Base-by-base conservation (phyloP, 1,140 invertebrate species). In the Zaprionus nigranus region DNA sequence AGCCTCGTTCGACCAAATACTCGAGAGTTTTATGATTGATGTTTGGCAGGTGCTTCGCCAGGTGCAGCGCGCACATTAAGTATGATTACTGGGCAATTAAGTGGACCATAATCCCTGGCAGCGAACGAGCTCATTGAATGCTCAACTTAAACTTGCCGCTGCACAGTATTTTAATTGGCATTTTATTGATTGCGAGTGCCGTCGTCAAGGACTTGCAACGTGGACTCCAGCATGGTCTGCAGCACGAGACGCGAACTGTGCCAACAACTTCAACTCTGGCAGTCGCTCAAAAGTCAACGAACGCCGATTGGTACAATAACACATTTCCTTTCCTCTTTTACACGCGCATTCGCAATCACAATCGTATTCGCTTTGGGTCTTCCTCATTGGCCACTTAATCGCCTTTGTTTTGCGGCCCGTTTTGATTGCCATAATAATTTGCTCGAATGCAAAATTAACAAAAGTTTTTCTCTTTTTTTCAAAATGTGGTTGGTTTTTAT, bases 91-190 rank as follows among this genome's bases (percentile, higher is more conserved):
- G 61, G 13, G 56, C 72, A 78, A 82, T 77, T 77, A 65, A 79
- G 71, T 76, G 51, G 58, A 56, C 69, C 72, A 58, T 67, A 77
- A 77, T 82, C 54, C 68, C 57, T 60, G 40, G 38, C 26, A 34
- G 12, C 22, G 40, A 34, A 56, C 12, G 24, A 49, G 43, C 75
- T 56, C 76, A 74, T 74, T 78, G 57, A 76, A 70, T 58, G 77
- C 49, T 51, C 60, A 59, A 78, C 82, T 82, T 63, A 53, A 86
- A 80, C 79, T 87, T 68, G 22, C 17, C 17, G 78, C 61, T 69
- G 53, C 63, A 65, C 67, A 66, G 66, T 70, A 79, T 78, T 84
- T 87, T 81, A 88, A 88, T 87, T 87, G 84, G 77, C 38, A 69
- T 78, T 78, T 81, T 78, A 81, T 88, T 81, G 69, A 73, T 81